Base-by-base conservation (phyloP, 2,888 invertebrate species). In the Euplexia lucipara region DNA sequence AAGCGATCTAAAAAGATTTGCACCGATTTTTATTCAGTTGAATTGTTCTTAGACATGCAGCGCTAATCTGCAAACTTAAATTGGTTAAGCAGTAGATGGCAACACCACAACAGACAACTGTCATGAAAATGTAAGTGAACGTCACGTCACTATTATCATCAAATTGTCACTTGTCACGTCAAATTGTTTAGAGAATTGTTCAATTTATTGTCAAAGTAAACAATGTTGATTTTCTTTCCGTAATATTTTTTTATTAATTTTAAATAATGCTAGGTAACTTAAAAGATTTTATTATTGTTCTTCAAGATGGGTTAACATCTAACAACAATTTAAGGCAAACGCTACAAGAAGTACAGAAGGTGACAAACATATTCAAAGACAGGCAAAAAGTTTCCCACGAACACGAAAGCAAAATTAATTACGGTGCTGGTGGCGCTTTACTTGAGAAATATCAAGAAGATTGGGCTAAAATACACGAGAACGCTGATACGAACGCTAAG, bases 391-490 rank as follows among this genome's bases (percentile, higher is more conserved):
- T 87, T 39, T 75, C 78, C 1, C 86, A 77, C 49, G 93, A 92
- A 80, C 86, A 77, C 51, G 93, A 92, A 82, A 90, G 87, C 63
- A 92, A 90, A 86, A 93, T 94, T 1, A 93, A 94, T 75, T 95
- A 91, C 54, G 96, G 96, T 83, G 97, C 97, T 77, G 98, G 97
- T 6, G 96, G 96, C 35, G 96, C 96, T 71, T 91, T 97, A 69
- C 89, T 98, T 51, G 96, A 96, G 71, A 96, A 97, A 88, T 97
- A 97, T 88, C 97, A 97, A 87, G 92, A 96, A 49, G 95, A 97
- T 70, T 98, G 98, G 98, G 96, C 96, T 18, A 96, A 96, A 79
- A 86, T 97, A 48, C 97, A 97, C 77, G 95, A 96, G 72, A 94
- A 96, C 65, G 96, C 97, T 1, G 97, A 97, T 79, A 95, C 93